These are phyloP conservation scores for Chrysopa pallens DNA, from an alignment of 1,140 invertebrate species.

Conservation along the genomic window DNA sequence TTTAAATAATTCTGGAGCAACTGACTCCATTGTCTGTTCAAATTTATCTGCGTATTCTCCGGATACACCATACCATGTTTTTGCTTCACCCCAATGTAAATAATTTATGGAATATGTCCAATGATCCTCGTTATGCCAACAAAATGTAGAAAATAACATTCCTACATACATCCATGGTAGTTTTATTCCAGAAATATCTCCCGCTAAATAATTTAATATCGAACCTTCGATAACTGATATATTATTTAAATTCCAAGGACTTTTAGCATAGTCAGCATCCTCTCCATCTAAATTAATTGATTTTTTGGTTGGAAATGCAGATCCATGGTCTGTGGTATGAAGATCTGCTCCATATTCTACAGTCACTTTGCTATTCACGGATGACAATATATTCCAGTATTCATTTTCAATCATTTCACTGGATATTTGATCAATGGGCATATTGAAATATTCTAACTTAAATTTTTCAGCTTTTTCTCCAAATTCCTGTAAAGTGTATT, in stretches of 20 bases:
- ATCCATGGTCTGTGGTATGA: slow-evolving; percentile 95
- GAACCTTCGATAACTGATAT: slow-evolving; percentile 82
- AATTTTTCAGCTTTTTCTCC: slow-evolving; percentile 98
- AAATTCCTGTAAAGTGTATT: slow-evolving; percentile 92
- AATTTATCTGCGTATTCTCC: slow-evolving; percentile 82
- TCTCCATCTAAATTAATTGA: slow-evolving; percentile 54
- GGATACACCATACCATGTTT: slow-evolving; percentile 93
- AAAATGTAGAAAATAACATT: slow-evolving; percentile 99
- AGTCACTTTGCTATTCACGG: slow-evolving; percentile 90
- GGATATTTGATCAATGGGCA: slow-evolving; percentile 82
- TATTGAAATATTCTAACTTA: slow-evolving; percentile 96
- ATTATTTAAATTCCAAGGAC: slow-evolving; percentile 97
- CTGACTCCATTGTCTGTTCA: slow-evolving; percentile 85
- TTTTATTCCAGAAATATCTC: slow-evolving; percentile 97
- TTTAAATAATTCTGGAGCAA: slow-evolving; percentile 90
- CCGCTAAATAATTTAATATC: slow-evolving; percentile 91
- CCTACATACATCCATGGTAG: slow-evolving; percentile 99
- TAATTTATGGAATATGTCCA: slow-evolving; percentile 99
- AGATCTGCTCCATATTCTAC: slow-evolving; percentile 99
- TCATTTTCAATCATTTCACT: slow-evolving; percentile 81
- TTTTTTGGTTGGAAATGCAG: slow-evolving; percentile 89
- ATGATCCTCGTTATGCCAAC: slow-evolving; percentile 99
- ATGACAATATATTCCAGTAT: slow-evolving; percentile 95
- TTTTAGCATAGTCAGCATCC: slow-evolving; percentile 80
- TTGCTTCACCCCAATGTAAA: slow-evolving; percentile 86